Evolutionary conservation across 1,140 invertebrate genomes (phyloP).

Genomic region (Halictus rubicundus): DNA sequence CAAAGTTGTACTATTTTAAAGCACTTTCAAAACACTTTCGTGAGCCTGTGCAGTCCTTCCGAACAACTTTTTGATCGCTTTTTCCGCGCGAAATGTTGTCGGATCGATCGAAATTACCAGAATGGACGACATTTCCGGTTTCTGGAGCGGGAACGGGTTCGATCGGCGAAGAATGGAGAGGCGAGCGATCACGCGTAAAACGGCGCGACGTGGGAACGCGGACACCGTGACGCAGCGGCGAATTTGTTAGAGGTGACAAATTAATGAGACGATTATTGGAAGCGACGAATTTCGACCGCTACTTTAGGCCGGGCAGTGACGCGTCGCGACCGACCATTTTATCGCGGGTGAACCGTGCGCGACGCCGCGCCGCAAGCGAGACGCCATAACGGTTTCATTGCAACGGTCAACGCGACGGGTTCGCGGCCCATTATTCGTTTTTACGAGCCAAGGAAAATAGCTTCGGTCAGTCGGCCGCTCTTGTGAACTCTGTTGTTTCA

Average conservation of each 20-base stretch:
- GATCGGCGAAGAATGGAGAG: no score
- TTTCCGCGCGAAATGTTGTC: no score
- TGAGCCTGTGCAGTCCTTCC: no score
- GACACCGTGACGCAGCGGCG: neutral
- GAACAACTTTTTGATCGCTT: no score
- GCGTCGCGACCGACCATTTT: constrained; percentile 30
- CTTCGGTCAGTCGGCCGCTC: neutral
- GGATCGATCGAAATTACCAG: no score
- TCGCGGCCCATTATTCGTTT: constrained; percentile 30
- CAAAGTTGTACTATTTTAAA: no score
- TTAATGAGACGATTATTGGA: constrained; percentile 42
- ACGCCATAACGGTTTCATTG: constrained; percentile 42
- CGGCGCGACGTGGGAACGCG: neutral
- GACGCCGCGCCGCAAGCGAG: neutral
- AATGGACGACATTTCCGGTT: neutral
- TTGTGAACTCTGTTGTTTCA: neutral
- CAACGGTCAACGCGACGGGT: constrained; percentile 12
- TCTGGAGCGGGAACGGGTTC: no score
- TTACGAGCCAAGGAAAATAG: constrained; percentile 17
- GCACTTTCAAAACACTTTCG: no score
- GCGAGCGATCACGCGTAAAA: no score
- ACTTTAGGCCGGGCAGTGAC: neutral
- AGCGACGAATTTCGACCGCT: constrained; percentile 24
- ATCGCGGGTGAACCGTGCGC: constrained; percentile 24
- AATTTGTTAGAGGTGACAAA: constrained; percentile 23